phyloP scores from a whole-genome alignment of 2,888 invertebrate species.

The Pyrgus malvae region DNA sequence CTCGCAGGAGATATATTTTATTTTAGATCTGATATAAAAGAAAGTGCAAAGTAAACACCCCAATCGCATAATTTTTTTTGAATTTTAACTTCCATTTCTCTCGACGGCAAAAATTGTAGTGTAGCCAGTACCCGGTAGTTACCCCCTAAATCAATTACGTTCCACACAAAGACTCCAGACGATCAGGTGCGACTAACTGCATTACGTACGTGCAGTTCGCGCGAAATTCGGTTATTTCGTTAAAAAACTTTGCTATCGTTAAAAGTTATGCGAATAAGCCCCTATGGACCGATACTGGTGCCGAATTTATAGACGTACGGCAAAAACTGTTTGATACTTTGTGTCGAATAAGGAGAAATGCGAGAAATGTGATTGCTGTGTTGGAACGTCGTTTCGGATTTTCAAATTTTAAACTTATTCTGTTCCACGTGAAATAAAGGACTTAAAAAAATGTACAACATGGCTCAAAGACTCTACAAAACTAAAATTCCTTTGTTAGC shows the following conservation, averaged over 20 bases:
- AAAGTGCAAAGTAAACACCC: too few relatives aligned
- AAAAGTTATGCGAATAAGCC: slow-evolving; percentile 74
- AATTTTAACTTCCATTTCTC: slow-evolving; percentile 2
- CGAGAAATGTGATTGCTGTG: too few relatives aligned
- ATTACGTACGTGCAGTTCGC: slow-evolving; percentile 60
- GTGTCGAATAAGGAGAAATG: too few relatives aligned
- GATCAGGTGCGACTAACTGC: slow-evolving; percentile 58
- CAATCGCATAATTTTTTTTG: too few relatives aligned
- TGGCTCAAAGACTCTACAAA: too few relatives aligned
- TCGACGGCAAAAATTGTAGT: slow-evolving; percentile 18
- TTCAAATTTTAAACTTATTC: too few relatives aligned
- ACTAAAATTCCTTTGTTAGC: too few relatives aligned
- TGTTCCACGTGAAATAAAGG: too few relatives aligned
- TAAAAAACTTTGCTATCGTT: slow-evolving; percentile 79
- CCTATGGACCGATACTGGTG: slow-evolving; percentile 54
- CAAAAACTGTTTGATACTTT: neutral
- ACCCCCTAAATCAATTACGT: slow-evolving; percentile 39
- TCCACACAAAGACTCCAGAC: slow-evolving; percentile 44
- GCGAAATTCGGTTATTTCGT: slow-evolving; percentile 75
- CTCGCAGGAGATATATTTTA: too few relatives aligned
- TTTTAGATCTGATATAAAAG: too few relatives aligned
- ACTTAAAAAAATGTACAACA: too few relatives aligned
- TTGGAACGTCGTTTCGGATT: too few relatives aligned
- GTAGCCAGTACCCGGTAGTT: slow-evolving; percentile 26
- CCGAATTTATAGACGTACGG: slow-evolving; percentile 11